Percentiles rank a stretch among this genome's conserved stretches.
These are phyloP conservation scores for Cryptophagus acutangulus DNA, from an alignment of 2,888 invertebrate species.

Conservation along the genomic window DNA sequence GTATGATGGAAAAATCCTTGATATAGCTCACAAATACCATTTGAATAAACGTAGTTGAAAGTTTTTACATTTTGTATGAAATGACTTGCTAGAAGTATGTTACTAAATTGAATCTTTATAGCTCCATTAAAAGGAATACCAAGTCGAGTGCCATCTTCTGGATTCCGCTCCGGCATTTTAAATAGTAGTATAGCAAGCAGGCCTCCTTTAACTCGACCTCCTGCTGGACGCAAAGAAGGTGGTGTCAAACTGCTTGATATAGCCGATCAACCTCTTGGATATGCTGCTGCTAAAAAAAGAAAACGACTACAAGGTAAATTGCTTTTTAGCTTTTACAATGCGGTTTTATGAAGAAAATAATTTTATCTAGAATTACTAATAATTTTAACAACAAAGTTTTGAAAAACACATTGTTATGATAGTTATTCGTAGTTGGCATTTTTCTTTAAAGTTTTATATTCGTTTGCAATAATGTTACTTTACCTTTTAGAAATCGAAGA, in stretches of 20 bases:
- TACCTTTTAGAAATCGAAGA: conserved; percentile 63
- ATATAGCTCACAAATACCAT: too few species aligned
- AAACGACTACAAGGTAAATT: conserved; percentile 76
- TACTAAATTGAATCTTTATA: conserved; percentile 36
- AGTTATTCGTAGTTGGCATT: too few species aligned
- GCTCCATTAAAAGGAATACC: conserved; percentile 91
- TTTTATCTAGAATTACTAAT: conserved; percentile 9
- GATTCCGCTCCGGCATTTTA: conserved; percentile 55
- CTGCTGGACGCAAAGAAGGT: conserved; percentile 74
- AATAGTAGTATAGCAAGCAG: conserved; percentile 50
- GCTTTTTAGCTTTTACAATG: conserved; percentile 1
- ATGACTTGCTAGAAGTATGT: neutral
- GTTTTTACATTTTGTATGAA: neutral
- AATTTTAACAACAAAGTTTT: too few species aligned
- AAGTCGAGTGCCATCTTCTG: conserved; percentile 67
- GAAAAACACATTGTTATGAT: too few species aligned
- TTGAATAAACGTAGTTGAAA: too few species aligned
- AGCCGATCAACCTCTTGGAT: conserved; percentile 84
- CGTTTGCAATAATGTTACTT: too few species aligned
- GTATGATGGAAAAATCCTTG: too few species aligned
- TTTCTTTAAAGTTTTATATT: too few species aligned
- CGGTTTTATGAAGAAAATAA: conserved; percentile 1
- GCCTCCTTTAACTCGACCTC: conserved; percentile 58
- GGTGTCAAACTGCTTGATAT: conserved; percentile 94
- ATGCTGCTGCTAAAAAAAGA: conserved; percentile 80